Evolutionary conservation across 2,797 vertebrate genomes (phyloP), one percentile per base, ranked within the genome.

Genomic region (Phoebastria nigripes): DNA sequence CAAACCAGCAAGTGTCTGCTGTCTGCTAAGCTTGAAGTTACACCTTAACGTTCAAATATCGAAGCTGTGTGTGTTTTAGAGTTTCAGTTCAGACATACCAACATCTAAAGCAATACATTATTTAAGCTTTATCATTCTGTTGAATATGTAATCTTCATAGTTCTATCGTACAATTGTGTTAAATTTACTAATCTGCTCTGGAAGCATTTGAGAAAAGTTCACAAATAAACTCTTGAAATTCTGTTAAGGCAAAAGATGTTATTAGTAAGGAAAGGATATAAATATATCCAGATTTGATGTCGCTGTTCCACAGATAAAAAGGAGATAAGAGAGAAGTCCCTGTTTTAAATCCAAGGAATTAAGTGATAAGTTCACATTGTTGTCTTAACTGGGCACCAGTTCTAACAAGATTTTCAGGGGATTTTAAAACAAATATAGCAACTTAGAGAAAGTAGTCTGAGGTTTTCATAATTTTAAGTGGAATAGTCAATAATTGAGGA

Each of bases 331-430:
- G 39, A 66, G 28, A 56, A 62, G 6, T 61, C 24, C 25, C 16
- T 54, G 18, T 59, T 86, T 56, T 49, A 87, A 88, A 84, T 89
- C 44, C 73, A 94, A 69, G 62, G 54, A 90, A 65, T 92, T 72
- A 78, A 90, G 28, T 55, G 49, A 37, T 37, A 71, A 35, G 9
- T 90, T 88, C 51, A 51, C 33, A 5, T 28, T 80, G 19, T 83
- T 88, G 11, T 89, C 44, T 82, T 79, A 89, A 72, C 31, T 37
- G 47, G 9, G 52, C 24, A 49, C 15, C 28, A 28, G 33, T 82
- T 92, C 49, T 72, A 54, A 51, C 10, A 63, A 26, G 79, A 51
- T 69, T 94, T 83, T 41, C 29, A 49, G 19, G 11, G 15, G 21
- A 46, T 83, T 87, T 83, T 24, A 56, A 74, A 93, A 82, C 44